Conservation (phyloP, 2,113 vertebrate species). For the Xyrauchen texanus region DNA sequence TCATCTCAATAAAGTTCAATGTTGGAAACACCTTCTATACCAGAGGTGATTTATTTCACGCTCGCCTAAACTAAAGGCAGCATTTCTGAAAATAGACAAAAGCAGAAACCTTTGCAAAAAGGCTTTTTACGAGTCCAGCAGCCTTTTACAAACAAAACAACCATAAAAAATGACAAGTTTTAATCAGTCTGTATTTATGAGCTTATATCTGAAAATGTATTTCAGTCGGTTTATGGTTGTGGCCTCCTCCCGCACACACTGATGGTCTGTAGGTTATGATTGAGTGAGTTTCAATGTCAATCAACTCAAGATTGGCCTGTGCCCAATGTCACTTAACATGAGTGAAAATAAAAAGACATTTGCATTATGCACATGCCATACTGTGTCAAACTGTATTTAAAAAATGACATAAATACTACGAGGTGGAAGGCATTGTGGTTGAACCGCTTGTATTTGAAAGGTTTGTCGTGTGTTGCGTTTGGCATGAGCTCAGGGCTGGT, state of each 20-base stretch:
- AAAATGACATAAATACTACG: no score
- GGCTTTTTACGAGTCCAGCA: constrained; percentile 37
- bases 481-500: no score
- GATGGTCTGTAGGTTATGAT: constrained; percentile 34
- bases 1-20: constrained; percentile 50
- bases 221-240: constrained; percentile 8
- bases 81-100: constrained; percentile 12
- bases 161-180: constrained; percentile 38
- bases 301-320: no score
- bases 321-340: no score
- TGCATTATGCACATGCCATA: no score
- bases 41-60: constrained; percentile 49
- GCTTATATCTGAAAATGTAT: constrained; percentile 36
- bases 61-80: constrained; percentile 35
- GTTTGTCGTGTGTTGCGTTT: no score
- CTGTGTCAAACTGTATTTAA: no score
- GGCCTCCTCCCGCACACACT: constrained; percentile 26
- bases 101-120: constrained; percentile 33
- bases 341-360: no score
- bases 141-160: constrained; percentile 47
- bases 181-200: constrained; percentile 35
- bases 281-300: no score
- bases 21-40: constrained; percentile 47
- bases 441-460: no score
- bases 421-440: no score